Conservation (phyloP, 2,888 invertebrate species). For the Emmelina monodactyla region DNA sequence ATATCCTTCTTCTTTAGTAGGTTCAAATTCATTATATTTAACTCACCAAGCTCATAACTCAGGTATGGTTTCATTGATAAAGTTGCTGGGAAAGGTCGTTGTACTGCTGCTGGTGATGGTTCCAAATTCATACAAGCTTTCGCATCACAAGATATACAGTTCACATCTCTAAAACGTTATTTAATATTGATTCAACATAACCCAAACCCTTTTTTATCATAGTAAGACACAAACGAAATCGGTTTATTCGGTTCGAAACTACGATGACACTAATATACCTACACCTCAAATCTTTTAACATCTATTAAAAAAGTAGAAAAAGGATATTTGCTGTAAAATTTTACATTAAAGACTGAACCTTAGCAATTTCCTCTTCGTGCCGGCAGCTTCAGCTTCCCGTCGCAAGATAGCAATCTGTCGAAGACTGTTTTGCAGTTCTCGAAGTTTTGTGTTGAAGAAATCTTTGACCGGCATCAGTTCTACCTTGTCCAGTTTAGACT, state of each 20-base stretch:
- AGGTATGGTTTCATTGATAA: conserved; percentile 74
- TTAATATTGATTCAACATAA: too few species aligned
- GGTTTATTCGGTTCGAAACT: too few species aligned
- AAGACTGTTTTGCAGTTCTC: conserved; percentile 68
- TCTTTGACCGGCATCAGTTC: conserved; percentile 71
- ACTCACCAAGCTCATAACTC: conserved; percentile 73
- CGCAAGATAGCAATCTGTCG: conserved; percentile 66
- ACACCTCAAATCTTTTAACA: too few species aligned
- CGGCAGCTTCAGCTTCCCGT: conserved; percentile 75
- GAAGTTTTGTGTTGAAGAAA: conserved; percentile 69
- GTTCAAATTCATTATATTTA: too few species aligned
- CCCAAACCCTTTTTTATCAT: too few species aligned
- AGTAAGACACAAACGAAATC: too few species aligned
- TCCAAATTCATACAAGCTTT: conserved; percentile 75
- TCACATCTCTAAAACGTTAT: conserved; percentile 70
- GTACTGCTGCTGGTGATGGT: conserved; percentile 42
- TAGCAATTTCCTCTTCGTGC: conserved; percentile 71
- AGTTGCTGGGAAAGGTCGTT: conserved; percentile 62
- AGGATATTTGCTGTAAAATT: conserved; percentile 1
- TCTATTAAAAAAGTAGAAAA: background rate
- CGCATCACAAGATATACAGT: conserved; percentile 81
- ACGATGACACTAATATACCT: too few species aligned
- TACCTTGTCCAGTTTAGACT: conserved; percentile 70
- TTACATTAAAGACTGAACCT: conserved; percentile 35
- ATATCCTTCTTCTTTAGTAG: too few species aligned